Evolutionary conservation across 2,888 invertebrate species (phyloP).

Genomic region (Hedychridium roseum): DNA sequence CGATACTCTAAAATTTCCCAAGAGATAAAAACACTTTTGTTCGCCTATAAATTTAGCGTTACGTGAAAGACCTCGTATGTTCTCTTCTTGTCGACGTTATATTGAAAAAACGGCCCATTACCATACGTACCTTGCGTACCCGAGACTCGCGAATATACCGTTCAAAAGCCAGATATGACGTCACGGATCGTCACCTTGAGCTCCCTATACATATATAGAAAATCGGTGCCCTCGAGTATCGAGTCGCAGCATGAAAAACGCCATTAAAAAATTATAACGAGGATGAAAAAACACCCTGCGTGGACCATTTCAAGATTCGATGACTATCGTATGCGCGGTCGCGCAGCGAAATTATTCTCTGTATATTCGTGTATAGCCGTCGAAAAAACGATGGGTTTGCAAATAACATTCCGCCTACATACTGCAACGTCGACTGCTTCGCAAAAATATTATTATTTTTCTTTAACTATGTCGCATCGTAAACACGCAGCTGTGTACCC

Average conservation of each 20-base stretch:
- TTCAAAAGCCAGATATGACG: too few species aligned
- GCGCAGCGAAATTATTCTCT: conserved; percentile 25
- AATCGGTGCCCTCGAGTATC: conserved; percentile 15
- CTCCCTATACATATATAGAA: conserved; percentile 28
- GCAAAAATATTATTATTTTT: conserved; percentile 40
- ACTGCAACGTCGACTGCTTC: conserved; percentile 23
- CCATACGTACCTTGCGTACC: too few species aligned
- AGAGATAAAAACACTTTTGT: too few species aligned
- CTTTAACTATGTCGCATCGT: too few species aligned
- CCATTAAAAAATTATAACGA: conserved; percentile 30
- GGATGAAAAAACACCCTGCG: conserved; percentile 18
- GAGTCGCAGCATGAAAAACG: conserved; percentile 16
- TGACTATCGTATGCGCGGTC: too few species aligned
- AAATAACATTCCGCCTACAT: conserved; percentile 18
- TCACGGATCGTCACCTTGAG: too few species aligned
- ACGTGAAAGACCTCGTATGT: too few species aligned
- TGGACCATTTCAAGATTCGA: conserved; percentile 18
- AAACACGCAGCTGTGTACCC: not conserved
- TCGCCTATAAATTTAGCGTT: too few species aligned
- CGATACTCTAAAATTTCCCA: too few species aligned
- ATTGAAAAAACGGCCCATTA: too few species aligned
- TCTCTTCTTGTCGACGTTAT: too few species aligned
- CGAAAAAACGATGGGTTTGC: conserved; percentile 33
- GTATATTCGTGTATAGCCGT: conserved; percentile 26
- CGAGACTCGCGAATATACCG: too few species aligned